Evolutionary conservation across 2,797 vertebrate genomes (phyloP).

Genomic region (Acomys russatus): DNA sequence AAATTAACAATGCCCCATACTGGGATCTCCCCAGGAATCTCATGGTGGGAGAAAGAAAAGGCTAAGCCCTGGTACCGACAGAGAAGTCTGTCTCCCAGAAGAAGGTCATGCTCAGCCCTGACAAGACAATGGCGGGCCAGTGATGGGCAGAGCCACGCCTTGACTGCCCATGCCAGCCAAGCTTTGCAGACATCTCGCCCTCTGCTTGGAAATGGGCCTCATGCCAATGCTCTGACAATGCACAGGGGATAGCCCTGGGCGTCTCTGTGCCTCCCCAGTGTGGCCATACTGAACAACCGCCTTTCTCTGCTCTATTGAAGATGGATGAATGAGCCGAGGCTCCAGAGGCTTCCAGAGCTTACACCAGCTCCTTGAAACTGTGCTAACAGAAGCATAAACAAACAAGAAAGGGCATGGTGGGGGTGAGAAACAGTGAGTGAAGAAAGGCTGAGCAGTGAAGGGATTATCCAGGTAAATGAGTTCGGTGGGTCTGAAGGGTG

Average conservation of each 20-base stretch:
- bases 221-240: background rate
- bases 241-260: background rate
- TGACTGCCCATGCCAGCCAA: background rate
- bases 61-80: background rate
- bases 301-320: background rate
- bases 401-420: rapidly evolving
- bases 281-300: background rate
- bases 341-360: background rate
- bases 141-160: background rate
- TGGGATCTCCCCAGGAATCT: background rate
- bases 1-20: background rate
- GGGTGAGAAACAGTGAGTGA: background rate
- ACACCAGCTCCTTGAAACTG: background rate
- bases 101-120: background rate
- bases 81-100: background rate
- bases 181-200: background rate
- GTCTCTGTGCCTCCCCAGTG: background rate
- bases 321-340: background rate
- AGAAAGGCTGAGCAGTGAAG: background rate
- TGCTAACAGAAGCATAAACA: background rate
- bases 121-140: background rate
- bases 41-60: background rate
- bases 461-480: background rate
- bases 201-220: background rate
- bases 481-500: rapidly evolving